Evolutionary conservation across 2,888 invertebrate genomes (phyloP), one percentile per base, ranked within the genome.

Genomic region (Aricia artaxerxes): DNA sequence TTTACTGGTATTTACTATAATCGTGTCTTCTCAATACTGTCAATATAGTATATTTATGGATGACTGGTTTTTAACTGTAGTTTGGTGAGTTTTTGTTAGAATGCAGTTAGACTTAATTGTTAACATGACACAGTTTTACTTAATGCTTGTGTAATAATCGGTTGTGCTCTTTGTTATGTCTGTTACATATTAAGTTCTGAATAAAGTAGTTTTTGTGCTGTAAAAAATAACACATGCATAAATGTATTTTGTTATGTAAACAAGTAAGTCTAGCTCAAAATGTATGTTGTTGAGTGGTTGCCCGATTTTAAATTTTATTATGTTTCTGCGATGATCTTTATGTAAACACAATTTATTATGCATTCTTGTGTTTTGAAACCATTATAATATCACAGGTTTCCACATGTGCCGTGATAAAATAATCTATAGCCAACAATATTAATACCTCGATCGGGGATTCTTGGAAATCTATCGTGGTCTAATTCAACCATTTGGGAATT

Each of bases 31-130:
- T 79, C 40, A 64, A 77, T 77, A 79, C 81, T 81, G 82, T 81
- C 78, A 81, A 81, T 79, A 82, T 79, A 82, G 79, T 87, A 89
- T 90, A 83, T 90, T 92, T 90, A 86, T 86, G 88, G 85, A 86
- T 87, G 85, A 91, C 84, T 88, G 83, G 84, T 82, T 84, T 81
- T 85, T 82, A 83, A 86, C 86, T 87, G 86, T 87, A 85, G 82
- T 87, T 85, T 79, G 81, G 82, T 84, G 78, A 85, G 86, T 84
- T 86, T 83, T 83, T 83, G 83, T 83, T 82, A 82, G 83, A 87
- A 86, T 86, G 87, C 86, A 85, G 88, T 86, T 86, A 86, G 80
- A 85, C 85, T 81, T 83, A 86, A 84, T 86, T 84, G 82, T 83
- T 84, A 84, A 85, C 85, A 82, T 85, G 80, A 83, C 85, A 82